Conservation (phyloP, 2,797 vertebrate species). For the Oryzias dopingdopingensis region DNA sequence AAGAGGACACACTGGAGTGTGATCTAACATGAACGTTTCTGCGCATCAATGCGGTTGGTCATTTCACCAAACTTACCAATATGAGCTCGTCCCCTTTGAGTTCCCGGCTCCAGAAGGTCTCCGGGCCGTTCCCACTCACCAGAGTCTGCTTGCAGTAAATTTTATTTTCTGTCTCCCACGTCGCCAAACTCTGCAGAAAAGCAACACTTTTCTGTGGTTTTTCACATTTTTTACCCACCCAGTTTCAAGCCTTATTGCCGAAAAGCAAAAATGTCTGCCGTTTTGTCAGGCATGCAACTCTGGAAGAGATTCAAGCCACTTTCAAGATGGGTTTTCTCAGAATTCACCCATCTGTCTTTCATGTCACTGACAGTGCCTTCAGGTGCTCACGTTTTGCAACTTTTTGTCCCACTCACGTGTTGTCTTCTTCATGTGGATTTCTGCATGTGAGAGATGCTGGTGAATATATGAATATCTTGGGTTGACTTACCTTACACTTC, state of each 20-base stretch:
- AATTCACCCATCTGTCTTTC: too few relatives aligned
- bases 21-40: too few relatives aligned
- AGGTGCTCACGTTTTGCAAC: too few relatives aligned
- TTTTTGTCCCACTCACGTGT: too few relatives aligned
- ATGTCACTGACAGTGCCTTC: too few relatives aligned
- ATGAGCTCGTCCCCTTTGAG: constrained; percentile 90
- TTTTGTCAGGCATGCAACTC: not conserved
- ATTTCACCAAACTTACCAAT: constrained; percentile 77
- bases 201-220: constrained; percentile 22
- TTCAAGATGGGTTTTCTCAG: too few relatives aligned
- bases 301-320: not conserved
- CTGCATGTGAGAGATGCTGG: not conserved
- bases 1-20: too few relatives aligned
- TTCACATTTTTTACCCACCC: constrained; percentile 2
- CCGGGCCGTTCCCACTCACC: constrained; percentile 86
- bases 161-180: constrained; percentile 96
- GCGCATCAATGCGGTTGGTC: too few relatives aligned
- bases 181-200: constrained; percentile 85
- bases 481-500: constrained; percentile 87
- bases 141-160: constrained; percentile 94
- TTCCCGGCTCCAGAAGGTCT: constrained; percentile 95
- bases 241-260: constrained; percentile 10
- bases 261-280: not conserved
- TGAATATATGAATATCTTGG: not conserved
- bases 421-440: not conserved